Evolutionary conservation across 2,888 invertebrate genomes (phyloP).

Genomic region (Drosophila melanosoma): DNA sequence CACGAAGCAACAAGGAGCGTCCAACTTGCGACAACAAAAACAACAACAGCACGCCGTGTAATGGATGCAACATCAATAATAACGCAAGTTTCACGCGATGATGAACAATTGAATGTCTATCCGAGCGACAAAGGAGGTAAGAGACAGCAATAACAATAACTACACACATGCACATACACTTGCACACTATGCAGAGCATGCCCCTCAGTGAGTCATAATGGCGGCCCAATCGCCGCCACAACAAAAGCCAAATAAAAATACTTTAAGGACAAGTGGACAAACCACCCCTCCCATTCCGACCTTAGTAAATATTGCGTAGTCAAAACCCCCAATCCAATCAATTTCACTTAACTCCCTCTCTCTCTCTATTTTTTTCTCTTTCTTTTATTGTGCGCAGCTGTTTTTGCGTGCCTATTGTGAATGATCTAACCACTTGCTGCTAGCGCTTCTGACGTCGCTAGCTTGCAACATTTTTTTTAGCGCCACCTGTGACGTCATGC

Average conservation of each 20-base stretch:
- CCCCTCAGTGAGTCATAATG: conserved; percentile 62
- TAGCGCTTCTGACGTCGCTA: conserved; percentile 47
- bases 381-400: conserved; percentile 52
- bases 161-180: background rate
- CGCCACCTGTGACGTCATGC: conserved; percentile 76
- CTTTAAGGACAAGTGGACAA: conserved; percentile 71
- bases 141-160: conserved; percentile 24
- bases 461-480: conserved; percentile 36
- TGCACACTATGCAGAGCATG: background rate
- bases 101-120: conserved; percentile 94
- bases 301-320: conserved; percentile 45
- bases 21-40: conserved; percentile 45
- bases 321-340: conserved; percentile 10
- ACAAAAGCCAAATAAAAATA: conserved; percentile 68
- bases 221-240: conserved; percentile 63
- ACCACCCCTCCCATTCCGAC: conserved; percentile 43
- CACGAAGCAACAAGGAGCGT: conserved; percentile 32
- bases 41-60: conserved; percentile 82
- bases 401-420: conserved; percentile 55
- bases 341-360: conserved; percentile 39
- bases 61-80: conserved; percentile 99
- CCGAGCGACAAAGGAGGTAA: conserved; percentile 93
- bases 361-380: conserved; percentile 9
- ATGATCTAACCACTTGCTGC: conserved; percentile 76
- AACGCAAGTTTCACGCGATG: conserved; percentile 99